Percentiles rank a stretch among this genome's conserved stretches.
Conservation (phyloP, 2,113 vertebrate species). For the Axis porcinus region DNA sequence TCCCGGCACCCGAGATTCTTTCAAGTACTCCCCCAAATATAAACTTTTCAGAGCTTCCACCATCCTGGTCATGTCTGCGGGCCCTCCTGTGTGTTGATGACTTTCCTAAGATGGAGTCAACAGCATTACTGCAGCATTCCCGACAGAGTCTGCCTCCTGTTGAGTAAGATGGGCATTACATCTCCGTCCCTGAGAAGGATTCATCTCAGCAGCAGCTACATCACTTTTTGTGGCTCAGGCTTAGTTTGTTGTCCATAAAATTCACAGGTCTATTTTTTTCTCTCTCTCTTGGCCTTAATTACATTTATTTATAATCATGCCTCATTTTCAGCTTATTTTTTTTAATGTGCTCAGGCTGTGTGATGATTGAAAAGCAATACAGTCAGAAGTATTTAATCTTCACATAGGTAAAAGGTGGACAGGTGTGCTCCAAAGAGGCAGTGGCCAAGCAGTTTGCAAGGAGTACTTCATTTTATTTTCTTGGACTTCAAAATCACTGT, state of each 20-base stretch:
- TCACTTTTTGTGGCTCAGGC: neutral
- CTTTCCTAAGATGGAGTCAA: neutral
- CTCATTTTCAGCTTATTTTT: neutral
- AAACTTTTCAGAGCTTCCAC: neutral
- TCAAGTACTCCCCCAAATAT: neutral
- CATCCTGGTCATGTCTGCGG: neutral
- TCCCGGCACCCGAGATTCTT: neutral
- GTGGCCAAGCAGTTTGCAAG: neutral
- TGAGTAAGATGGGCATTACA: neutral
- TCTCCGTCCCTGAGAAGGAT: neutral
- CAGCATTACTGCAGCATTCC: neutral
- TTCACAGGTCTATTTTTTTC: neutral
- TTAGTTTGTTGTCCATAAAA: neutral
- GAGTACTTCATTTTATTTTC: neutral
- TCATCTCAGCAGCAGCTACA: neutral
- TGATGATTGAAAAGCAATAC: neutral
- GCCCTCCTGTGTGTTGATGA: neutral
- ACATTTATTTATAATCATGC: neutral
- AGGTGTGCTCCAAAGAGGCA: neutral
- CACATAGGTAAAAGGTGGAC: neutral
- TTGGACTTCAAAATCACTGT: neutral
- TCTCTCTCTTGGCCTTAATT: neutral
- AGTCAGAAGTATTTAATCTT: neutral
- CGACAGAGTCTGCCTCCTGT: neutral
- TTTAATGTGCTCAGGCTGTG: neutral